Conservation (phyloP, 2,113 vertebrate species). For the Cheilinus undulatus region DNA sequence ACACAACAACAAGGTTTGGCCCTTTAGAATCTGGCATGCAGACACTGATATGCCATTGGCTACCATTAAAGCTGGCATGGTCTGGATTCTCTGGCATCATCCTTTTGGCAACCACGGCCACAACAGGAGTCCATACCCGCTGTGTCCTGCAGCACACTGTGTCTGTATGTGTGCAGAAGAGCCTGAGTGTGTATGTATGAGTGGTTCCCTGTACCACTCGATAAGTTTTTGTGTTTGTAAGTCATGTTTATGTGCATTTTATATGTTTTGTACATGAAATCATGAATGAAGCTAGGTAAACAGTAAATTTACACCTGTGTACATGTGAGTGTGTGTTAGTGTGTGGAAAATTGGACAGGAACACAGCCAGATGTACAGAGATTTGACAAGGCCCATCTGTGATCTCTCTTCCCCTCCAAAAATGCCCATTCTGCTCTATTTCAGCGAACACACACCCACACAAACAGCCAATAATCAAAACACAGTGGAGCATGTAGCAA, state of each 20-base stretch:
- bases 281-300: background rate
- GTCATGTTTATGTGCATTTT: background rate
- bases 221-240: slow-evolving; percentile 5
- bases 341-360: slow-evolving; percentile 50
- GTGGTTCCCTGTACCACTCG: slow-evolving; percentile 17
- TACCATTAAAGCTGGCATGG: slow-evolving; percentile 66
- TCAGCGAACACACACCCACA: slow-evolving; percentile 52
- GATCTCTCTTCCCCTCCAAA: slow-evolving; percentile 54
- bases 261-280: background rate
- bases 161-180: slow-evolving; percentile 48
- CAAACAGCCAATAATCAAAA: slow-evolving; percentile 68
- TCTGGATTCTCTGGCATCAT: slow-evolving; percentile 68
- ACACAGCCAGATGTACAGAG: slow-evolving; percentile 72
- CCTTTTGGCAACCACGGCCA: slow-evolving; percentile 66
- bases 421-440: slow-evolving; percentile 58
- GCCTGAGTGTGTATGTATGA: slow-evolving; percentile 37
- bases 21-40: slow-evolving; percentile 38
- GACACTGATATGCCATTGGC: slow-evolving; percentile 59
- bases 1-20: slow-evolving; percentile 14
- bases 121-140: slow-evolving; percentile 66
- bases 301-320: background rate
- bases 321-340: background rate
- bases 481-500: slow-evolving; percentile 71
- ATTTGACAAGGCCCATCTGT: slow-evolving; percentile 78
- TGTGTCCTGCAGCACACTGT: slow-evolving; percentile 70